Percentiles rank a stretch among this genome's conserved stretches.
phyloP scores from a whole-genome alignment of 2,888 invertebrate species.

The Notodonta dromedarius region DNA sequence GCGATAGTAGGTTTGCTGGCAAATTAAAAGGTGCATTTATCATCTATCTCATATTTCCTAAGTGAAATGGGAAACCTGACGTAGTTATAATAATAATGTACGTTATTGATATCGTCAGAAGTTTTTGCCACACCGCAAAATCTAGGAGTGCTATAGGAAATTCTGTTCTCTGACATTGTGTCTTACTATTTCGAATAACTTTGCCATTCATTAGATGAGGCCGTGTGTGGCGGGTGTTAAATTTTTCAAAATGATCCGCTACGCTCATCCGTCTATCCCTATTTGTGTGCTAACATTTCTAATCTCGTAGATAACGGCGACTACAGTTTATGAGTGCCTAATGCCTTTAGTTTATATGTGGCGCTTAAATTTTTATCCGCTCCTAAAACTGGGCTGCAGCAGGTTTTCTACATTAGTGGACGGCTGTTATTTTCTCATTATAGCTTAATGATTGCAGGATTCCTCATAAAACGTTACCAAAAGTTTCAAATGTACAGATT shows the following conservation, averaged over 20 bases:
- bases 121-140: too few relatives aligned
- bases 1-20: conserved; percentile 1
- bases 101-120: too few relatives aligned
- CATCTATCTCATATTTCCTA: background rate
- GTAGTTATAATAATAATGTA: too few relatives aligned
- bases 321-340: conserved; percentile 16
- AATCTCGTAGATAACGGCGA: conserved; percentile 14
- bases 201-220: too few relatives aligned
- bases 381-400: background rate
- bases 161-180: too few relatives aligned
- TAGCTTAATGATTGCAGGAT: background rate
- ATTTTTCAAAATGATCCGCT: background rate
- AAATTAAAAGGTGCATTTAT: background rate
- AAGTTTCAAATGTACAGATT: too few relatives aligned
- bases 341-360: conserved; percentile 8
- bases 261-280: conserved; percentile 5
- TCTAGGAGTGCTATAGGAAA: too few relatives aligned
- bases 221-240: too few relatives aligned
- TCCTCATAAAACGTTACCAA: too few relatives aligned
- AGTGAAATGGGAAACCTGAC: too few relatives aligned
- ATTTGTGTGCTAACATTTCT: conserved; percentile 12
- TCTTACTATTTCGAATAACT: too few relatives aligned
- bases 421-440: background rate
- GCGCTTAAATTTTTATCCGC: conserved; percentile 6
- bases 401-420: background rate